These are phyloP conservation scores for Melospiza melodia DNA, from an alignment of 2,113 vertebrate species.

Conservation along the genomic window DNA sequence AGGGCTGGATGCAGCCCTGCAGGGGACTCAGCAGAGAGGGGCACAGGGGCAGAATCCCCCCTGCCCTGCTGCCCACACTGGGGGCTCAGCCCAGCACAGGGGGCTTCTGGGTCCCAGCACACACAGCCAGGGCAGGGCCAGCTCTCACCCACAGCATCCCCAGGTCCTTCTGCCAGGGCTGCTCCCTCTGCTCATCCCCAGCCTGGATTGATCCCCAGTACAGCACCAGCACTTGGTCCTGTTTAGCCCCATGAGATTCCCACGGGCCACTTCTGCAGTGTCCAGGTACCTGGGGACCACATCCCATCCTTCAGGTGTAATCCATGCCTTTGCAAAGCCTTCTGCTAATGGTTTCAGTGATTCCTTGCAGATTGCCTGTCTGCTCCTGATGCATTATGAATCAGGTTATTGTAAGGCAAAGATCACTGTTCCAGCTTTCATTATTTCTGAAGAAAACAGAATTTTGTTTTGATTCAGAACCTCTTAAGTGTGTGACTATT, in stretches of 20 bases:
- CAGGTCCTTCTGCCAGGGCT: not conserved
- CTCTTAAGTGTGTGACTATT: not conserved
- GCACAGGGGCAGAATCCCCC: not conserved
- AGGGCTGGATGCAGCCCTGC: not conserved
- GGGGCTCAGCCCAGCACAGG: not conserved
- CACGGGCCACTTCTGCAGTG: too few species aligned
- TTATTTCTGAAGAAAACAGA: not conserved
- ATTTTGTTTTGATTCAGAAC: not conserved
- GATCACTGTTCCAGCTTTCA: not conserved
- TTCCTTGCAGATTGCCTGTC: not conserved
- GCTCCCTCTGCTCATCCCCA: not conserved
- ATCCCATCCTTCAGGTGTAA: accelerated
- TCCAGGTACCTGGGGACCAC: not conserved
- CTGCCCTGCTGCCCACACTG: not conserved
- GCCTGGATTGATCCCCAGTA: not conserved
- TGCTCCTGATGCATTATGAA: not conserved
- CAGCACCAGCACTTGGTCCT: not conserved
- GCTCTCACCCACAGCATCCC: not conserved
- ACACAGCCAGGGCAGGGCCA: not conserved
- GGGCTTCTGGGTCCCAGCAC: not conserved
- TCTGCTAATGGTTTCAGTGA: not conserved
- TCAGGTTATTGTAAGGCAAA: not conserved
- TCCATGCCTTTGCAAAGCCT: not conserved
- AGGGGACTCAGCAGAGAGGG: not conserved
- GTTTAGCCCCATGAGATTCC: not conserved